These are phyloP conservation scores for Nymphalis c-album DNA, from an alignment of 2,888 invertebrate species.

Conservation along the genomic window DNA sequence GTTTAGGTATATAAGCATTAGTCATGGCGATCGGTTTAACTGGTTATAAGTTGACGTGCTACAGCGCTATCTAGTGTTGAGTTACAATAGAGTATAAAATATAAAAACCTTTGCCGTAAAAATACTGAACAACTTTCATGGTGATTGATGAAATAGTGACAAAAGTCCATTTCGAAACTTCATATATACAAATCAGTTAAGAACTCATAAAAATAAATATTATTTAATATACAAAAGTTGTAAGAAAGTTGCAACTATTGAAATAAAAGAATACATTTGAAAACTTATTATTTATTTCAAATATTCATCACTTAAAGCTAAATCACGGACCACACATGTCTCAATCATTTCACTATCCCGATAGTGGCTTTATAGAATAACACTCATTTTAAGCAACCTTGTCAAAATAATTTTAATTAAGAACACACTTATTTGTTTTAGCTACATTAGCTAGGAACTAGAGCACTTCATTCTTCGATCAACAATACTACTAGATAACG, in stretches of 20 bases:
- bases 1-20: too few species aligned
- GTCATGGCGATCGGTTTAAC: too few species aligned
- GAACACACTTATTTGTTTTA: background rate
- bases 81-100: too few species aligned
- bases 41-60: too few species aligned
- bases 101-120: too few species aligned
- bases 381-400: background rate
- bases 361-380: slow-evolving; percentile 24
- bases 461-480: too few species aligned
- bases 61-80: too few species aligned
- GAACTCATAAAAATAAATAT: background rate
- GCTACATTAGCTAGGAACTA: slow-evolving; percentile 5
- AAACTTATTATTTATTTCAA: slow-evolving; percentile 29
- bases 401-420: background rate
- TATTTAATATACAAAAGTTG: background rate
- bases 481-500: too few species aligned
- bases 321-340: slow-evolving; percentile 9
- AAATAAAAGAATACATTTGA: slow-evolving; percentile 19
- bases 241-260: background rate
- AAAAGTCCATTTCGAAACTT: too few species aligned
- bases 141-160: too few species aligned
- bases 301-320: slow-evolving; percentile 28
- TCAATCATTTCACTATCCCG: slow-evolving; percentile 5
- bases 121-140: too few species aligned
- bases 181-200: too few species aligned